Percentiles rank a stretch among this genome's conserved stretches.
These are phyloP conservation scores for Sebastes cheni DNA, from an alignment of 2,797 vertebrate species.

Conservation along the genomic window DNA sequence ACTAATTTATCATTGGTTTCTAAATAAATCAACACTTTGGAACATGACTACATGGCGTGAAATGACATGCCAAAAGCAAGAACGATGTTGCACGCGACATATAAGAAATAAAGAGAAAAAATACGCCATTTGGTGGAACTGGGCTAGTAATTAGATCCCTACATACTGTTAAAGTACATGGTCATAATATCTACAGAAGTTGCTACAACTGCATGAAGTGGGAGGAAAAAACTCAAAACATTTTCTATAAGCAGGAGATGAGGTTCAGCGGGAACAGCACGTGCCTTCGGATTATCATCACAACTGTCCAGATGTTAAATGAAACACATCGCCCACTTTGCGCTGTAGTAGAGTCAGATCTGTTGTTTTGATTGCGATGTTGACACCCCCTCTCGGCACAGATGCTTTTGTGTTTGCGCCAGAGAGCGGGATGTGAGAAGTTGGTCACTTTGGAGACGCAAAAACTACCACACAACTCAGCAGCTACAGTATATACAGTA, in stretches of 20 bases:
- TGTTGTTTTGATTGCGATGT: constrained; percentile 49
- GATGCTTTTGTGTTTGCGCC: constrained; percentile 57
- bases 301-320: constrained; percentile 14
- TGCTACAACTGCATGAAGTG: background rate
- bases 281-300: background rate
- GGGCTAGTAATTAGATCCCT: background rate
- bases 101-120: no score
- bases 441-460: constrained; percentile 70
- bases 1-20: background rate
- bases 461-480: constrained; percentile 44
- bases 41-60: no score
- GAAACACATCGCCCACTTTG: constrained; percentile 17
- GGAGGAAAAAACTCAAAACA: background rate
- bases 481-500: constrained; percentile 21
- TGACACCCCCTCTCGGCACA: constrained; percentile 48
- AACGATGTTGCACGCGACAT: no score
- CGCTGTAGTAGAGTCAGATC: constrained; percentile 48
- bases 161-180: background rate
- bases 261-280: background rate
- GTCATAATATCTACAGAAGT: background rate
- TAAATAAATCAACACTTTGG: background rate
- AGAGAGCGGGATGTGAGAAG: constrained; percentile 70
- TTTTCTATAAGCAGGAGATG: background rate
- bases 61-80: no score
- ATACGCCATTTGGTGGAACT: no score